Evolutionary conservation across 2,888 invertebrate species (phyloP).

Genomic region (Drosophila fulvimacula): DNA sequence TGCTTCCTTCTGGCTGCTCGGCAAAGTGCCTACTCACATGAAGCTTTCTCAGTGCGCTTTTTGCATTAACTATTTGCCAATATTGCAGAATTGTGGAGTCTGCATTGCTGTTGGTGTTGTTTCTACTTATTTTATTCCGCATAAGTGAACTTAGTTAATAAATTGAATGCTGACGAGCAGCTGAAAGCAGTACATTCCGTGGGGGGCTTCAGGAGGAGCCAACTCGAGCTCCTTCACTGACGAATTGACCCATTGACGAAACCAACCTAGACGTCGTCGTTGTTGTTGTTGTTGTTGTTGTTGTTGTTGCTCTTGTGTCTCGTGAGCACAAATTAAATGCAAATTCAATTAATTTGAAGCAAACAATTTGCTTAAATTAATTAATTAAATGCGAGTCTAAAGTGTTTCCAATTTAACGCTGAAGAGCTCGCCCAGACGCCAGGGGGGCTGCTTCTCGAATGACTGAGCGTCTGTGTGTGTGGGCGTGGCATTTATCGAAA

Average conservation of each 20-base stretch:
- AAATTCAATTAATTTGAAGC: slow-evolving; percentile 84
- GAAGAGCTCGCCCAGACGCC: slow-evolving; percentile 51
- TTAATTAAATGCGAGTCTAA: slow-evolving; percentile 82
- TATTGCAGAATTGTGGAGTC: slow-evolving; percentile 16
- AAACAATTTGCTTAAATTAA: slow-evolving; percentile 84
- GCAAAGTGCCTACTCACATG: slow-evolving; percentile 9
- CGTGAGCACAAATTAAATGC: slow-evolving; percentile 81
- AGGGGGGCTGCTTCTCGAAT: slow-evolving; percentile 8
- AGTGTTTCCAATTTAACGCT: slow-evolving; percentile 76
- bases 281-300: slow-evolving; percentile 19
- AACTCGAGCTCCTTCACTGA: slow-evolving; percentile 40
- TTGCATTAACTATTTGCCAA: slow-evolving; percentile 32
- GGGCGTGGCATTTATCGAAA: slow-evolving; percentile 73
- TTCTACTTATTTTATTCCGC: slow-evolving; percentile 14
- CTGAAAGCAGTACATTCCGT: neutral
- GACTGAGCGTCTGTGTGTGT: slow-evolving; percentile 23
- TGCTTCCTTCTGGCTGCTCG: neutral
- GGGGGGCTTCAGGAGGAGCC: neutral
- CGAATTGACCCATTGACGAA: slow-evolving; percentile 23
- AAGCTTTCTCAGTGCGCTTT: neutral
- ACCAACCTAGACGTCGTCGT: slow-evolving; percentile 17
- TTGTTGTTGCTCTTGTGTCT: slow-evolving; percentile 39
- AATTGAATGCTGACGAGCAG: slow-evolving; percentile 41
- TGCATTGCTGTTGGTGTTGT: slow-evolving; percentile 16
- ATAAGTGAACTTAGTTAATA: slow-evolving; percentile 58